Evolutionary conservation across 2,888 invertebrate genomes (phyloP), one percentile per base, ranked within the genome.

Genomic region (Sericinus montela): DNA sequence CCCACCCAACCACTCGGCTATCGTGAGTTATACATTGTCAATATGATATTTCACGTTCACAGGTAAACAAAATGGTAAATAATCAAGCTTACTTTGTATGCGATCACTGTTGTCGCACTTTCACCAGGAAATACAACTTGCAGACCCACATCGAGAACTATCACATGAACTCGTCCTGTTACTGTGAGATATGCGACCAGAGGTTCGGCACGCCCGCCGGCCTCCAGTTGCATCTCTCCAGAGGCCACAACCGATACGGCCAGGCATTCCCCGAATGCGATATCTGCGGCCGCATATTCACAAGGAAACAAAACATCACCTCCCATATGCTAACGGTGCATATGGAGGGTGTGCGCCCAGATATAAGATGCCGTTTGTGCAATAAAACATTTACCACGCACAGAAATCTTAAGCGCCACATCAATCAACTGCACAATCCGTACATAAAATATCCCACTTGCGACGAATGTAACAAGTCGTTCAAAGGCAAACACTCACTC

Each of bases 251-350:
- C 32, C 60, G 69, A 0, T 64, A 65, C 13, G 59, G 62, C 0
- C 71, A 80, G 38, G 65, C 77, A 0, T 72, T 65, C 6, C 85
- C 86, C 0, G 84, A 86, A 55, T 86, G 85, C 19, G 84, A 85
- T 16, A 30, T 80, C 0, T 86, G 85, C 16, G 84, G 85, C 0
- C 56, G 80, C 6, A 73, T 80, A 0, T 85, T 85, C 30, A 76
- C 77, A 0, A 67, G 85, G 45, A 84, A 80, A 59, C 81, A 82
- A 35, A 85, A 82, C n/a, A 75, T 85, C 0, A 67, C 65, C 1
- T 79, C 82, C 0, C 85, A 86, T 15, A 85, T 86, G 82, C 69
- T 76, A 0, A 80, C 80, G 0, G 75, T 79, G 0, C 85, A 85
- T 53, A 51, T 80, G 0, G 78, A 75, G 60, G 72, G 75, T 0